A percentile compares a stretch with the other conserved stretches of the same genome.
Conservation (phyloP, 2,113 vertebrate genomes). For the Etheostoma cragini region DNA sequence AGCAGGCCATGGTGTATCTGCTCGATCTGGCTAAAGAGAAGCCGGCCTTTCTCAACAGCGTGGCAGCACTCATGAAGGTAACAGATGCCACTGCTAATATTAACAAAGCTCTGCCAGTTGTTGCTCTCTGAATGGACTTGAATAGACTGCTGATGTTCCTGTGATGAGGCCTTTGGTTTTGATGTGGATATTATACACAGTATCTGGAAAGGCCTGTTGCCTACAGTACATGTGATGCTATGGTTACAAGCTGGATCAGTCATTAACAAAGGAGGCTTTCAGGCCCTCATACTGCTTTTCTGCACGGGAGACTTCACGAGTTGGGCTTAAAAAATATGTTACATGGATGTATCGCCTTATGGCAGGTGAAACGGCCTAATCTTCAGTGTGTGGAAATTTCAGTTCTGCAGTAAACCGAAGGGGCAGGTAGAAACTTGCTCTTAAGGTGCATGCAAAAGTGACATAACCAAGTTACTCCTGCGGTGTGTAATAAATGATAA, state of each 20-base stretch:
- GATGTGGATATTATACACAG: background rate
- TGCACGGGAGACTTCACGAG: background rate
- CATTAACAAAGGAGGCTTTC: constrained; percentile 27
- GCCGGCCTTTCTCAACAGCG: constrained; percentile 47
- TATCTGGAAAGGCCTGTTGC: constrained; percentile 17
- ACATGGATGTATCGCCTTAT: background rate
- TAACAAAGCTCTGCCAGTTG: constrained; percentile 30
- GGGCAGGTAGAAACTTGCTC: constrained; percentile 4
- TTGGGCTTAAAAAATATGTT: background rate
- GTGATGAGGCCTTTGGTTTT: background rate
- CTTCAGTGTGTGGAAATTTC: background rate
- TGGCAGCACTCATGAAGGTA: constrained; percentile 73
- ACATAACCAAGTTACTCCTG: background rate
- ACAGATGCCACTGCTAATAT: constrained; percentile 48
- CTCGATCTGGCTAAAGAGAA: constrained; percentile 61
- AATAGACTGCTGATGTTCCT: background rate
- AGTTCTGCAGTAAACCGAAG: background rate
- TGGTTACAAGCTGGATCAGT: constrained; percentile 4
- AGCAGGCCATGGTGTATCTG: constrained; percentile 52
- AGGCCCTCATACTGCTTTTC: background rate
- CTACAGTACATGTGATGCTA: constrained; percentile 46
- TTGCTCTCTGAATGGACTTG: constrained; percentile 16
- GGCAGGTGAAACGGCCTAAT: background rate
- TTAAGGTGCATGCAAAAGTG: background rate
- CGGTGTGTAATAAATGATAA: background rate